phyloP scores from a whole-genome alignment of 2,888 invertebrate species.

The Dolichomitus sp. region DNA sequence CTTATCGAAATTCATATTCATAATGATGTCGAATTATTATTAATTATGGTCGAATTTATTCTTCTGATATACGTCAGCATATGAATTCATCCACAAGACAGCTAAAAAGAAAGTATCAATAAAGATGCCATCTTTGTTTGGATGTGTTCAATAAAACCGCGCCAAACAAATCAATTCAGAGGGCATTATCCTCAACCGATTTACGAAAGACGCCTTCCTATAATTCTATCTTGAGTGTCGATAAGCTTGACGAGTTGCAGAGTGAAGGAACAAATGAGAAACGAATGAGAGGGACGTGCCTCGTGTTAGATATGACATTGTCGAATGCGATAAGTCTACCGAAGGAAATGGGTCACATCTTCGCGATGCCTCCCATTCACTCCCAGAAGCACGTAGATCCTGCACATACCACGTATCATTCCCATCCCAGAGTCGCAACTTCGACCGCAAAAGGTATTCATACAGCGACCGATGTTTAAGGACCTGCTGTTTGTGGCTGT shows the following conservation, averaged over 20 bases:
- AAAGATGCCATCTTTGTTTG: background rate
- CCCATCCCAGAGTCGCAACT: slow-evolving; percentile 11
- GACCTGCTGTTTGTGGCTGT: background rate
- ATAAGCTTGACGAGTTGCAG: background rate
- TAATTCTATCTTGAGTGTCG: background rate
- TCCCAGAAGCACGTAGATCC: background rate
- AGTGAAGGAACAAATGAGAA: slow-evolving; percentile 4
- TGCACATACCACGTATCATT: slow-evolving; percentile 5
- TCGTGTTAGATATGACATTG: background rate
- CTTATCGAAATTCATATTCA: background rate
- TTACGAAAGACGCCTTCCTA: background rate
- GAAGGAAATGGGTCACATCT: slow-evolving; percentile 36
- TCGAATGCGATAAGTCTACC: slow-evolving; percentile 33
- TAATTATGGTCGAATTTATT: background rate
- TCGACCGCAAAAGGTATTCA: background rate
- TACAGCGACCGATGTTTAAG: background rate
- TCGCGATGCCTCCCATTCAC: slow-evolving; percentile 6
- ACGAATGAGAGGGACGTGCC: background rate
- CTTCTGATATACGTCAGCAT: background rate
- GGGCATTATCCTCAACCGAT: too few species aligned
- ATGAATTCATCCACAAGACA: background rate
- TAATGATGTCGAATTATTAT: too few species aligned
- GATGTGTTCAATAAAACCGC: background rate
- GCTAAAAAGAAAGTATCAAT: background rate
- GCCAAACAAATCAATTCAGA: too few species aligned